phyloP scores from a whole-genome alignment of 2,797 vertebrate species.

The Lateolabrax maculatus region DNA sequence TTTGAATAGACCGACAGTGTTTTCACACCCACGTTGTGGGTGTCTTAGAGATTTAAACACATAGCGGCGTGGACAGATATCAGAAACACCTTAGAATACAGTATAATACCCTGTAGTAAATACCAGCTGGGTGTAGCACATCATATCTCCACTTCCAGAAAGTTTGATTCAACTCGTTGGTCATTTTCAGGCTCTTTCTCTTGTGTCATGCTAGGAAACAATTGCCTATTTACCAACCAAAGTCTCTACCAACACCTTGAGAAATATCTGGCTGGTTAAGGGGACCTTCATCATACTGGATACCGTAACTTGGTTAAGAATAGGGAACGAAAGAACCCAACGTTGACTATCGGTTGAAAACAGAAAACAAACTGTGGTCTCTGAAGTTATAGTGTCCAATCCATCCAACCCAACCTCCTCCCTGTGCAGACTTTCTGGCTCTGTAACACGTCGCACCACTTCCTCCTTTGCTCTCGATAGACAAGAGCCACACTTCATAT shows the following conservation, averaged over 20 bases:
- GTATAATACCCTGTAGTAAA: neutral
- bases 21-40: neutral
- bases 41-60: neutral
- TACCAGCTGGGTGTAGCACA: neutral
- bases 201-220: too few relatives aligned
- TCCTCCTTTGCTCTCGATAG: neutral
- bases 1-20: slow-evolving; percentile 11
- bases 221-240: neutral
- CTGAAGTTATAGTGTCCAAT: too few relatives aligned
- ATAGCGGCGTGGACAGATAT: neutral
- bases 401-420: neutral
- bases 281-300: neutral
- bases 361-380: too few relatives aligned
- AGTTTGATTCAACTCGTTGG: neutral
- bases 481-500: too few relatives aligned
- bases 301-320: neutral
- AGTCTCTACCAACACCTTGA: neutral
- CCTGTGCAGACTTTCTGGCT: neutral
- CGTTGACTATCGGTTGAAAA: too few relatives aligned
- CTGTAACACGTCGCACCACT: neutral
- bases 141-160: neutral
- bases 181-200: neutral
- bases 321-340: neutral
- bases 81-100: neutral
- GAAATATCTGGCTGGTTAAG: neutral